Evolutionary conservation across 2,888 invertebrate genomes (phyloP).

Genomic region (Scaptomyza caliginosa): DNA sequence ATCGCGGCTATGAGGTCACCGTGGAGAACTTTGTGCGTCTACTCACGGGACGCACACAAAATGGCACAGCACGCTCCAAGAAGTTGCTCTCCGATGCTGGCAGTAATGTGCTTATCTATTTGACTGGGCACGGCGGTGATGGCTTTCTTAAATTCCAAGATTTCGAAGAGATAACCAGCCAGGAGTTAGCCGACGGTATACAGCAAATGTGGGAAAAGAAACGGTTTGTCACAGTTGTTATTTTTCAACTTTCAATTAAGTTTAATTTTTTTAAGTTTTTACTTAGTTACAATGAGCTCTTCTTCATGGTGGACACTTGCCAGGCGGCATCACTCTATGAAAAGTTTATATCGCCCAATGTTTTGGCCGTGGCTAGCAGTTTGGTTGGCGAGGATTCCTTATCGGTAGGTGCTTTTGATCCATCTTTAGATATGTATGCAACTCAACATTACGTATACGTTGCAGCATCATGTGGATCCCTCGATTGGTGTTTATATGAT

Average conservation of each 20-base stretch:
- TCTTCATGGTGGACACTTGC: slow-evolving; percentile 99
- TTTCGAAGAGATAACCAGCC: slow-evolving; percentile 98
- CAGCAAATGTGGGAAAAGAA: slow-evolving; percentile 99
- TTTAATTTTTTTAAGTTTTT: background rate
- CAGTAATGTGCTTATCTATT: slow-evolving; percentile 97
- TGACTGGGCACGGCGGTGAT: slow-evolving; percentile 98
- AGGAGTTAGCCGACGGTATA: slow-evolving; percentile 98
- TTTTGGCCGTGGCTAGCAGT: slow-evolving; percentile 98
- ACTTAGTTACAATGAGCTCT: slow-evolving; percentile 96
- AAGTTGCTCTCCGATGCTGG: slow-evolving; percentile 97
- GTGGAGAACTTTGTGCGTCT: slow-evolving; percentile 99
- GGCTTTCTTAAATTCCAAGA: slow-evolving; percentile 99
- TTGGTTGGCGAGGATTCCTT: slow-evolving; percentile 98
- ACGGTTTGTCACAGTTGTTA: slow-evolving; percentile 86
- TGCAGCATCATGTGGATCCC: slow-evolving; percentile 98
- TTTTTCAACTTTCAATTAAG: too few species aligned
- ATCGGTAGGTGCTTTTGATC: slow-evolving; percentile 87
- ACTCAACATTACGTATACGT: background rate
- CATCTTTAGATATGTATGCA: background rate
- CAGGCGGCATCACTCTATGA: slow-evolving; percentile 99
- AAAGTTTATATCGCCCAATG: slow-evolving; percentile 98
- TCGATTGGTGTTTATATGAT: slow-evolving; percentile 99
- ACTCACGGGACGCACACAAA: slow-evolving; percentile 95
- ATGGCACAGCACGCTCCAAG: slow-evolving; percentile 97
- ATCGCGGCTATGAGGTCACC: slow-evolving; percentile 97